Evolutionary conservation across 2,888 invertebrate genomes (phyloP).

Genomic region (Cantharis rustica): DNA sequence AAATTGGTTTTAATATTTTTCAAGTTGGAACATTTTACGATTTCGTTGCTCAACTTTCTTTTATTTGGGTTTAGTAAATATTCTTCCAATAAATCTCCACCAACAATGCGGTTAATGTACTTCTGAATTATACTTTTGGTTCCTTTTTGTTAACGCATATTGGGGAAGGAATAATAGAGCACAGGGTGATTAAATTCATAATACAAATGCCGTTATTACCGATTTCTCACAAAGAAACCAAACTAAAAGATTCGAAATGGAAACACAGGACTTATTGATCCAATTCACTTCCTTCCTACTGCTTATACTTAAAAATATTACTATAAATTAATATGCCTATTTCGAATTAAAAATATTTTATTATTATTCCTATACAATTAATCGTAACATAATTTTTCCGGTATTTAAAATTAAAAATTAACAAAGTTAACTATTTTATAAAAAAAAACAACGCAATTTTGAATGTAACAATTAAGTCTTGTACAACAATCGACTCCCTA

Average conservation of each 20-base stretch:
- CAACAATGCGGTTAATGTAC: not conserved
- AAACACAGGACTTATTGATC: slow-evolving; percentile 23
- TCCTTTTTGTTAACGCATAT: slow-evolving; percentile 3
- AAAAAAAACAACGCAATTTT: not conserved
- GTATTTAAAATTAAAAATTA: not conserved
- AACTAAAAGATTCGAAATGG: slow-evolving; percentile 17
- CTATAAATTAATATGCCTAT: not conserved
- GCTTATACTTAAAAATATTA: not conserved
- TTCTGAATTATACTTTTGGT: not conserved
- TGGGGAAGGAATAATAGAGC: slow-evolving; percentile 10
- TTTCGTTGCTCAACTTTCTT: not conserved
- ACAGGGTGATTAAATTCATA: slow-evolving; percentile 15
- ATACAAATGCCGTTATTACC: slow-evolving; percentile 12
- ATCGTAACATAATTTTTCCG: not conserved
- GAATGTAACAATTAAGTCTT: not conserved
- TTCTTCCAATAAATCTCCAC: not conserved
- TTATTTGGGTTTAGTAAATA: not conserved
- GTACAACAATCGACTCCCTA: not conserved
- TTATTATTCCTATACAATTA: not conserved
- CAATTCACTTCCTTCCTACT: slow-evolving; percentile 16
- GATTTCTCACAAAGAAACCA: slow-evolving; percentile 18
- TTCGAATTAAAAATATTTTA: not conserved
- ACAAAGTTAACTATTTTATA: not conserved
- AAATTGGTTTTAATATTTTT: not conserved
- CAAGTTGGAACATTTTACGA: not conserved